Percentiles rank a stretch among this genome's conserved stretches.
Conservation (phyloP, 2,888 invertebrate species). For the Mesorhabditis spiculigera region DNA sequence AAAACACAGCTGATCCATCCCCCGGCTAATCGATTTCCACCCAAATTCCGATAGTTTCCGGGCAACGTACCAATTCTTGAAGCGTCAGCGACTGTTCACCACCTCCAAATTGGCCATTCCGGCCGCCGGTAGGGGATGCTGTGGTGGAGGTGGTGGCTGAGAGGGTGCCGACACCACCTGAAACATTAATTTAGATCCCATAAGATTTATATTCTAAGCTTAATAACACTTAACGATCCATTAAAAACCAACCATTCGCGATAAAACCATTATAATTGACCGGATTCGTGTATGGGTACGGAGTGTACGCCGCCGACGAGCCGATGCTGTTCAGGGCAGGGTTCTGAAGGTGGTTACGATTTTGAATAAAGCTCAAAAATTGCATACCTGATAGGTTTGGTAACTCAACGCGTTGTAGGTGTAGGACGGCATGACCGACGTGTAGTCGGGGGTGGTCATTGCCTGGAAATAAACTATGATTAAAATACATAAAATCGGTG, state of each 20-base stretch:
- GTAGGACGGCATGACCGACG: constrained; percentile 35
- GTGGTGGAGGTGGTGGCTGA: constrained; percentile 17
- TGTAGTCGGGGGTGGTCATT: constrained; percentile 36
- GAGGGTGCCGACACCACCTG: constrained; percentile 10
- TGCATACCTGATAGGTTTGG: constrained; percentile 20
- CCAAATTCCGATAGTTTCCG: too few relatives aligned
- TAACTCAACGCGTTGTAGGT: constrained; percentile 22
- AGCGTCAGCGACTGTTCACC: constrained; percentile 28
- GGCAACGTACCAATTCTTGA: constrained; percentile 24
- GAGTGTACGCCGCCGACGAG: not conserved
- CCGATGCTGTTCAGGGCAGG: not conserved
- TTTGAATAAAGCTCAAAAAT: constrained; percentile 1
- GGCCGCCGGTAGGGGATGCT: constrained; percentile 10
- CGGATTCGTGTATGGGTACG: constrained; percentile 21
- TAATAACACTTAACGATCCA: constrained; percentile 9
- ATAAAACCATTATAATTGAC: constrained; percentile 14
- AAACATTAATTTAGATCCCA: not conserved
- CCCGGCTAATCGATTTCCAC: not conserved
- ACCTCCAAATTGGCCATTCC: constrained; percentile 10
- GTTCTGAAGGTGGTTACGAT: constrained; percentile 4
- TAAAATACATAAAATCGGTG: not conserved
- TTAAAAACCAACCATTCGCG: constrained; percentile 10
- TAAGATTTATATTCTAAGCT: not conserved
- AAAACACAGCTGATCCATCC: constrained; percentile 7
- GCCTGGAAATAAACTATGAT: constrained; percentile 19